Evolutionary conservation across 1,140 invertebrate genomes (phyloP).

Genomic region (Nautilus pompilius): DNA sequence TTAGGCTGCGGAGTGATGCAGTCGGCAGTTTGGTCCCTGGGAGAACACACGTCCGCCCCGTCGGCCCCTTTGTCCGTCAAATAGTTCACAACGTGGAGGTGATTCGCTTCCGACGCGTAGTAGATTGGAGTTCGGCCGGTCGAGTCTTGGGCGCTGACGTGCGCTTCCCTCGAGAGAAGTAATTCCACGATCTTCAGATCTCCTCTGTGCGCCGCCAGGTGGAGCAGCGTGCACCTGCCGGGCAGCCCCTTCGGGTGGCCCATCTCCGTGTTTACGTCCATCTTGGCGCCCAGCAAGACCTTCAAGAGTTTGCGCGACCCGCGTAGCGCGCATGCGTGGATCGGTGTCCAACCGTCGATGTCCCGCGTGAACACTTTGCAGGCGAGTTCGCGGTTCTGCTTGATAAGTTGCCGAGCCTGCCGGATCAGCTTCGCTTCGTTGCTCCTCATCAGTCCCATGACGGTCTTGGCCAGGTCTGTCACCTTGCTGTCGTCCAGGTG

Average conservation of each 20-base stretch:
- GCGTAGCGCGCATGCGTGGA: slow-evolving; percentile 43
- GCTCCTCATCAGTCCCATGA: slow-evolving; percentile 31
- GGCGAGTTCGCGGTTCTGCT: slow-evolving; percentile 28
- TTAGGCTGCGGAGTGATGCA: slow-evolving; percentile 19
- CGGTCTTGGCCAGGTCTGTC: slow-evolving; percentile 25
- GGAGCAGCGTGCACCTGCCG: slow-evolving; percentile 35
- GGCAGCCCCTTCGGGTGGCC: slow-evolving; percentile 38
- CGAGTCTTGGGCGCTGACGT: slow-evolving; percentile 24
- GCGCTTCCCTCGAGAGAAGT: slow-evolving; percentile 29
- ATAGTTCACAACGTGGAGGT: slow-evolving; percentile 34
- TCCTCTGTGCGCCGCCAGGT: slow-evolving; percentile 43
- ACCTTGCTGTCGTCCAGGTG: slow-evolving; percentile 3
- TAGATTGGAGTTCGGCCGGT: slow-evolving; percentile 27
- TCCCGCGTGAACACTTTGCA: slow-evolving; percentile 30
- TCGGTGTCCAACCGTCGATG: slow-evolving; percentile 43
- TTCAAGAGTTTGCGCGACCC: slow-evolving; percentile 42
- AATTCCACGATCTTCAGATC: slow-evolving; percentile 42
- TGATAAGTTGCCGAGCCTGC: slow-evolving; percentile 30
- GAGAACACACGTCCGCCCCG: slow-evolving; percentile 12
- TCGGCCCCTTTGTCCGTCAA: slow-evolving; percentile 41
- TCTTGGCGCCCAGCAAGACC: slow-evolving; percentile 31
- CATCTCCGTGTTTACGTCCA: slow-evolving; percentile 37
- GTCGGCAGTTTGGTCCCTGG: slow-evolving; percentile 6
- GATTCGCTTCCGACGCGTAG: slow-evolving; percentile 32
- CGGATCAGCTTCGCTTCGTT: slow-evolving; percentile 35